phyloP scores from a whole-genome alignment of 2,888 invertebrate genomes.

The Stegana nigrithorax region DNA sequence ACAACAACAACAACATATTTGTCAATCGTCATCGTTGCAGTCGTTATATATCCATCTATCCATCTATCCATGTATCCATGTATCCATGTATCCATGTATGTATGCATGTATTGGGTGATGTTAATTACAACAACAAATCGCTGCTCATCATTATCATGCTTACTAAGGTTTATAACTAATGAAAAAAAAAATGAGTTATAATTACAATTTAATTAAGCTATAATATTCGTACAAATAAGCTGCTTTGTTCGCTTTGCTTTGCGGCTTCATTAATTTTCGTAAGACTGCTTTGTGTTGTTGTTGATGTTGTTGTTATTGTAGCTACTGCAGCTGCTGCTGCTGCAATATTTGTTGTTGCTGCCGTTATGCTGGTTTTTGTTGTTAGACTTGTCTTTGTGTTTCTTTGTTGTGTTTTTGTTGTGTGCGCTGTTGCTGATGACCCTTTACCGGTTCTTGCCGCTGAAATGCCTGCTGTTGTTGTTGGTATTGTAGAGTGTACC shows the following conservation, averaged over 20 bases:
- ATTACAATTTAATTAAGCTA: slow-evolving; percentile 53
- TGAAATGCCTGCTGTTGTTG: slow-evolving; percentile 4
- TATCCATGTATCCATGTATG: slow-evolving; percentile 18
- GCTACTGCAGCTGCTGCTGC: background rate
- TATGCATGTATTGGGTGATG: slow-evolving; percentile 10
- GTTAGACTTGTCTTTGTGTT: slow-evolving; percentile 1
- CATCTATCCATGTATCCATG: slow-evolving; percentile 16
- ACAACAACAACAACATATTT: too few species aligned
- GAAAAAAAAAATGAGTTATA: slow-evolving; percentile 19
- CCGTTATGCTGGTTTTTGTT: slow-evolving; percentile 6
- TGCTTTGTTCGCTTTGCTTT: slow-evolving; percentile 20
- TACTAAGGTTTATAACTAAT: background rate
- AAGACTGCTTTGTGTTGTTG: background rate
- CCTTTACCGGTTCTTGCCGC: too few species aligned
- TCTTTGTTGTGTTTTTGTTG: slow-evolving; percentile 22
- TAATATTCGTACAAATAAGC: slow-evolving; percentile 41
- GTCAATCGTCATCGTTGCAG: too few species aligned
- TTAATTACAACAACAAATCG: too few species aligned
- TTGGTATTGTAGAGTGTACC: too few species aligned
- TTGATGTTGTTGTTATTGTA: slow-evolving; percentile 21
- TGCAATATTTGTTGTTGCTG: background rate
- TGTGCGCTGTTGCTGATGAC: slow-evolving; percentile 10
- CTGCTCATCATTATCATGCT: background rate
- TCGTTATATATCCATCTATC: background rate
- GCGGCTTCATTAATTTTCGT: background rate